A percentile compares a stretch with the other conserved stretches of the same genome.
phyloP scores from a whole-genome alignment of 2,888 invertebrate species.

The Calliphora vomitoria region DNA sequence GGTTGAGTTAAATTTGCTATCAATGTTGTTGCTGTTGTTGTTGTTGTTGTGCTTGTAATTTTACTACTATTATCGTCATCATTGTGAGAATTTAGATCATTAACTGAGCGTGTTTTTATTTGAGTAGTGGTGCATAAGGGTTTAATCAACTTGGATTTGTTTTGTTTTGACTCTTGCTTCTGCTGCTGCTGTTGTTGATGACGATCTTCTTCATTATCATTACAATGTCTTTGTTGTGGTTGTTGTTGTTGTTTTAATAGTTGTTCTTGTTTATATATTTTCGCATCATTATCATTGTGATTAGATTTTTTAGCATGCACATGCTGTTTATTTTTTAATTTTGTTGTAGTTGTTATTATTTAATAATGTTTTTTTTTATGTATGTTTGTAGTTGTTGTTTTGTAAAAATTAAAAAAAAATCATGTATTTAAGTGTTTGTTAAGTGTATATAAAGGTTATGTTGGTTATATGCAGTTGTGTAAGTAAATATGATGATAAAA shows the following conservation, averaged over 20 bases:
- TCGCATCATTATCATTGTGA: slow-evolving; percentile 67
- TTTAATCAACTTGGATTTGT: slow-evolving; percentile 44
- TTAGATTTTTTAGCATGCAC: slow-evolving; percentile 69
- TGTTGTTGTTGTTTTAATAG: slow-evolving; percentile 41
- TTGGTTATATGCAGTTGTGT: neutral
- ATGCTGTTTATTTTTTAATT: slow-evolving; percentile 49
- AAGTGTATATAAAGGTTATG: slow-evolving; percentile 50
- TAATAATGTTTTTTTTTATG: slow-evolving; percentile 48
- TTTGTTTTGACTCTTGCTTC: slow-evolving; percentile 23
- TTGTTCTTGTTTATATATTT: slow-evolving; percentile 58
- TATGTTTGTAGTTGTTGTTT: slow-evolving; percentile 43
- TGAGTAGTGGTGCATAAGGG: slow-evolving; percentile 37
- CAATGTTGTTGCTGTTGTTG: slow-evolving; percentile 30
- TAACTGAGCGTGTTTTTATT: slow-evolving; percentile 42
- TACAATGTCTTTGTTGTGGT: slow-evolving; percentile 25
- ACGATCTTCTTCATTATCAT: slow-evolving; percentile 21
- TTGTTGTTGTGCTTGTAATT: slow-evolving; percentile 2
- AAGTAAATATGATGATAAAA: slow-evolving; percentile 19
- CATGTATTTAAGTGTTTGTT: slow-evolving; percentile 55
- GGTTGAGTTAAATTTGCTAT: slow-evolving; percentile 14
- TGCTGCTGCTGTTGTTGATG: slow-evolving; percentile 22
- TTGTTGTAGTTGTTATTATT: slow-evolving; percentile 38
- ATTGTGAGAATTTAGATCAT: slow-evolving; percentile 51
- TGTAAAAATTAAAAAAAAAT: slow-evolving; percentile 44
- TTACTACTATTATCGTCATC: slow-evolving; percentile 64